Evolutionary conservation across 2,113 vertebrate species (phyloP).

Genomic region (Syrmaticus mikado): DNA sequence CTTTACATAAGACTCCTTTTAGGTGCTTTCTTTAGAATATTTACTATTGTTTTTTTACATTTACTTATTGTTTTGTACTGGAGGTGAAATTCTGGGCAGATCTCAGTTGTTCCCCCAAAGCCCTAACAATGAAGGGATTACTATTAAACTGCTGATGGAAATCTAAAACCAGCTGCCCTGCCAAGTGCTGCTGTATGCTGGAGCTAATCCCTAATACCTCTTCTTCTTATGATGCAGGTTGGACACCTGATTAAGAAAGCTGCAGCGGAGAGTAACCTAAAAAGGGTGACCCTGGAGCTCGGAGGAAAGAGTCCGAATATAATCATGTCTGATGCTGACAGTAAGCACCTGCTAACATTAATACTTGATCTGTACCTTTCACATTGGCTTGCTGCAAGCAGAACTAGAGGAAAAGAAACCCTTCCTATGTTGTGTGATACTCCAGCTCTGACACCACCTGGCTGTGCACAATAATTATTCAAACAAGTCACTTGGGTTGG

Average conservation of each 20-base stretch:
- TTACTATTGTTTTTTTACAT: neutral
- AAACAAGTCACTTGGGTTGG: neutral
- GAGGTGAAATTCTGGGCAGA: neutral
- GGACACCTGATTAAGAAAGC: slow-evolving; percentile 93
- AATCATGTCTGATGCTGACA: slow-evolving; percentile 92
- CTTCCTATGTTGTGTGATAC: neutral
- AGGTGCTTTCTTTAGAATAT: neutral
- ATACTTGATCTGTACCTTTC: neutral
- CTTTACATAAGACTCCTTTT: neutral
- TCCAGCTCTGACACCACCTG: neutral
- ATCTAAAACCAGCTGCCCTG: neutral
- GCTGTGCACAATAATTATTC: neutral
- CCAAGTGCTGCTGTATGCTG: neutral
- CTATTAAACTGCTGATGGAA: neutral
- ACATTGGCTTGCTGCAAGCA: neutral
- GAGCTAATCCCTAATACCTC: neutral
- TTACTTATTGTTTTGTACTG: no score
- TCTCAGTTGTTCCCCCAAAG: neutral
- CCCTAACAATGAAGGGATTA: neutral
- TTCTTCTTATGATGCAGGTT: slow-evolving; percentile 77
- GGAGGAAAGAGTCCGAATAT: slow-evolving; percentile 98
- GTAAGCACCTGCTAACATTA: slow-evolving; percentile 70
- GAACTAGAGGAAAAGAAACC: neutral
- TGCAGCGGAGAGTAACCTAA: slow-evolving; percentile 91
- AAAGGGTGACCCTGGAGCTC: slow-evolving; percentile 94